Evolutionary conservation across 35 echinoderm and acorn worm species (phyloP).

Genomic region (Heliocidaris tuberculata): DNA sequence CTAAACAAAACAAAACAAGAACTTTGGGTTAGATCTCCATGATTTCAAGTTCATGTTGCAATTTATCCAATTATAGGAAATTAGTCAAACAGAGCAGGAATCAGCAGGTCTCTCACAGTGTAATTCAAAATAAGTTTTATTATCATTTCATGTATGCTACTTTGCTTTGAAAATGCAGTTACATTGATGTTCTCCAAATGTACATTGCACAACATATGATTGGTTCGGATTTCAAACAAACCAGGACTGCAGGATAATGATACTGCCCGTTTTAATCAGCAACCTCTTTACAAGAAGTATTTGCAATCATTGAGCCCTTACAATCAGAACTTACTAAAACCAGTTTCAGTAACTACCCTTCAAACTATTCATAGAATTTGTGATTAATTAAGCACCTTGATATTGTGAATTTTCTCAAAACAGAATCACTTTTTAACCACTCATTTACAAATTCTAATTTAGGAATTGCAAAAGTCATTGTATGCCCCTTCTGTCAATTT

Average conservation of each 20-base stretch:
- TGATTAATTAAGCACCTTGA: too few species aligned
- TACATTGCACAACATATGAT: not conserved
- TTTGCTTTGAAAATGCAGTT: not conserved
- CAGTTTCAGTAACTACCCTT: too few species aligned
- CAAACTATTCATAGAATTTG: too few species aligned
- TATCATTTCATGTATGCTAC: not conserved
- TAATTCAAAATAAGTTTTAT: not conserved
- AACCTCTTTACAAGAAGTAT: too few species aligned
- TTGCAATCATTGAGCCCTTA: too few species aligned
- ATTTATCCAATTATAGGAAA: too few species aligned
- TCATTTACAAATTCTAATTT: too few species aligned
- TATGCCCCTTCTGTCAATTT: too few species aligned
- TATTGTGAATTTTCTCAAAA: too few species aligned
- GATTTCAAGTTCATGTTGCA: not conserved
- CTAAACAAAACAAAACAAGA: not conserved
- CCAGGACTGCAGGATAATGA: not conserved
- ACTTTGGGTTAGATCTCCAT: not conserved
- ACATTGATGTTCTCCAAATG: not conserved
- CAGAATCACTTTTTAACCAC: too few species aligned
- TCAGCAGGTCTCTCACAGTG: not conserved
- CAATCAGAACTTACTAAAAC: too few species aligned
- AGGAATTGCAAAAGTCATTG: too few species aligned
- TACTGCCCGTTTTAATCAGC: not conserved
- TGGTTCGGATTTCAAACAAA: not conserved
- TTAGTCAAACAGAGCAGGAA: not conserved